Conservation (phyloP, 23 tunicate genomes). For the Styela clava region DNA sequence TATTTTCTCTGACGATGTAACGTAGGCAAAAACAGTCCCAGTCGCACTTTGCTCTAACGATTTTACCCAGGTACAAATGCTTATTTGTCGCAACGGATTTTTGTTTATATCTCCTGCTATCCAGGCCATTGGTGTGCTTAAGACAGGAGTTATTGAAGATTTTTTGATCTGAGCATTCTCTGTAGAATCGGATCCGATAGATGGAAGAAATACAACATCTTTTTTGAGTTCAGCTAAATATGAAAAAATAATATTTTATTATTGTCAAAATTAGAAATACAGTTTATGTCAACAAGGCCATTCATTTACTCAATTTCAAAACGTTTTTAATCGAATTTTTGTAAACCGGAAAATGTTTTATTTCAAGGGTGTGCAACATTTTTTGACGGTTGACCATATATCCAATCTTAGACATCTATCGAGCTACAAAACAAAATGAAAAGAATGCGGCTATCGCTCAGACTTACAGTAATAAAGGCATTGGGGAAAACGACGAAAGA, state of each 20-base stretch:
- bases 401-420: no score
- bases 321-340: no score
- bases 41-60: conserved; percentile 15
- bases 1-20: background rate
- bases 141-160: background rate
- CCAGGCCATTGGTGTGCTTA: conserved; percentile 6
- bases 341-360: no score
- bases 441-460: no score
- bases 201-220: conserved; percentile 10
- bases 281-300: no score
- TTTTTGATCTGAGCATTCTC: background rate
- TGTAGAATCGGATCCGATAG: background rate
- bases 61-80: conserved; percentile 27
- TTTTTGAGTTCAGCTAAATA: conserved; percentile 13
- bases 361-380: no score
- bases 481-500: no score
- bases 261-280: no score
- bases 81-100: background rate
- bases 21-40: conserved; percentile 25
- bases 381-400: no score
- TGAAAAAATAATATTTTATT: background rate
- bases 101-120: conserved; percentile 18
- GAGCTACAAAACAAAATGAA: no score
- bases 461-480: no score
- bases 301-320: no score